Evolutionary conservation across 1,140 invertebrate species (phyloP), one percentile per base, ranked within the genome.

Genomic region (Ostrea edulis): DNA sequence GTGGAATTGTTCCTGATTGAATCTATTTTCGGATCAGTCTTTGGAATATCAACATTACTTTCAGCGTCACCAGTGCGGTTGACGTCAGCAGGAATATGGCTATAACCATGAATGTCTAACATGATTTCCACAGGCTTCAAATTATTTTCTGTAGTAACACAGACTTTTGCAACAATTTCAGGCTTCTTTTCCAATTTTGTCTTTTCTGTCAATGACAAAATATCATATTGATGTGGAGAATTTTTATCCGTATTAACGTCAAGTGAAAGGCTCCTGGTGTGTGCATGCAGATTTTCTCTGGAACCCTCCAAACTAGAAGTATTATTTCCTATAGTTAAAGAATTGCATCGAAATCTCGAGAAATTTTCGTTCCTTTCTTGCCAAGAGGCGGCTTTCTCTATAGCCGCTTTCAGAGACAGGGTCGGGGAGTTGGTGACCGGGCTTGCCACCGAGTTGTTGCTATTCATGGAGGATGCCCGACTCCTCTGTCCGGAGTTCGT

Each of bases 41-140:
- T 81, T 81, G 71, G 71, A 51, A 29, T 14, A 83, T 11, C 29
- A 25, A 7, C 44, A n/a, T 11, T 44, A 53, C 29, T 53, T 8
- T 86, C 85, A 62, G n/a, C 29, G 55, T 85, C 35, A 14, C 25
- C 20, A 20, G 58, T 54, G 20, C 22, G 55, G 65, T 52, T 81
- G 44, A 87, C 5, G 29, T 77, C 25, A 77, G 68, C 68, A 12
- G 62, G 68, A 22, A 86, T 77, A 54, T 88, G 87, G 35, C 87
- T 88, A 29, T 88, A 88, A 14, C 87, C 87, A 65, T 29, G 54
- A 20, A 71, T 35, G 25, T 88, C 87, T 22, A 85, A 12, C 12
- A 58, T 82, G 11, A 88, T 25, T 52, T 85, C 68, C 14, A 88
- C 12, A 20, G 85, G 29, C 25, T 58, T 82, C 14, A 25, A 35